These are phyloP conservation scores for Agraylea sexmaculata DNA, from an alignment of 1,140 invertebrate genomes.

Conservation along the genomic window DNA sequence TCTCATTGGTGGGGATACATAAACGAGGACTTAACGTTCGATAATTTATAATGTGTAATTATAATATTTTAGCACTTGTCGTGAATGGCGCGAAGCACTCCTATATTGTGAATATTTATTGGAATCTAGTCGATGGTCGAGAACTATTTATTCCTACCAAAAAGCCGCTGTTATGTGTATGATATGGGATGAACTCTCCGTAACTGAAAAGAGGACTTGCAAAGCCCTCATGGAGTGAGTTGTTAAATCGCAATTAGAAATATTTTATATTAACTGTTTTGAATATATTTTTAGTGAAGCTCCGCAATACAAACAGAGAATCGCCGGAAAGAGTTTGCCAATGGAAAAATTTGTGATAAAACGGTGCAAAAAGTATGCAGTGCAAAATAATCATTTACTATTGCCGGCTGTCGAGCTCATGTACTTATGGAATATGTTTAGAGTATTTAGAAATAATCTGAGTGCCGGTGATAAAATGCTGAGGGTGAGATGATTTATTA, in stretches of 20 bases:
- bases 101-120: conserved; percentile 60
- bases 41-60: too few species aligned
- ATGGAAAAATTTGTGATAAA: conserved; percentile 92
- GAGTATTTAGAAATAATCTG: conserved; percentile 62
- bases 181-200: conserved; percentile 44
- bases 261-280: conserved; percentile 3
- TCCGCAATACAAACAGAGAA: conserved; percentile 72
- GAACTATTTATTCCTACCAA: conserved; percentile 82
- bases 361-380: conserved; percentile 67
- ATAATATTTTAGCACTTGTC: conserved; percentile 35
- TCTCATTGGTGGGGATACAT: too few species aligned
- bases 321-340: conserved; percentile 91
- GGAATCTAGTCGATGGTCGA: conserved; percentile 80
- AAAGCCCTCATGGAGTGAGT: conserved; percentile 49
- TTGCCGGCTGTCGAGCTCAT: conserved; percentile 81
- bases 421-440: conserved; percentile 91
- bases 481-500: conserved; percentile 27
- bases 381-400: conserved; percentile 59
- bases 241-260: background rate
- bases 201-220: conserved; percentile 38
- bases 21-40: too few species aligned
- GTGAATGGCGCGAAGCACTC: conserved; percentile 59
- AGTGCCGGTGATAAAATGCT: conserved; percentile 57
- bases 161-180: conserved; percentile 73
- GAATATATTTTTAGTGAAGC: conserved; percentile 48